Evolutionary conservation across 2,888 invertebrate species (phyloP), one percentile per base, ranked within the genome.

Genomic region (Urechis unicinctus): DNA sequence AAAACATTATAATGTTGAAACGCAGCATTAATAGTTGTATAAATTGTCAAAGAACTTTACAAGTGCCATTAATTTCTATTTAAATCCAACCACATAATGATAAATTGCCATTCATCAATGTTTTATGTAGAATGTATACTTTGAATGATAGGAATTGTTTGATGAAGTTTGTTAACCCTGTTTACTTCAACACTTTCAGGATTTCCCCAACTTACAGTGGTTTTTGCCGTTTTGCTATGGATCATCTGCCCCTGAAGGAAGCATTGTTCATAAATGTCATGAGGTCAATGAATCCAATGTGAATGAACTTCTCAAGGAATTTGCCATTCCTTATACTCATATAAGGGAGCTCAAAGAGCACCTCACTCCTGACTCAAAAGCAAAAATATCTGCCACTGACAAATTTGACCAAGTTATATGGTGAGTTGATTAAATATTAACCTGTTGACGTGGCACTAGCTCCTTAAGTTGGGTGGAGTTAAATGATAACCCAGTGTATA

Each of bases 201-300:
- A 78, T 60, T 78, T 78, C 58, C 68, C 68, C 3, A 55, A 60
- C 3, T 53, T 72, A 29, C 71, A 71, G 3, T 78, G 78, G 78
- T 78, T 78, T 57, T 61, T 78, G 49, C 66, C 67, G 5, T 78
- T 67, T 59, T 73, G 74, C 56, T 77, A 62, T 55, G 77, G 75
- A n/a, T 61, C 57, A 17, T 60, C 62, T 1, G 67, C 73, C 3
- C 74, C 75, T 28, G 68, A 67, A 28, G 71, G 63, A 21, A 61
- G 66, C 25, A 64, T 73, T 58, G 71, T 71, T 2, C 50, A 56
- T 4, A 57, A 62, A 9, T 72, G 72, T 56, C 58, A 62, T n/a
- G 60, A 65, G 17, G 52, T 78, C 4, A 70, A 57, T 1, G 64
- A 26, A 1, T 71, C 73, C 2, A 75, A 69, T 55, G 73, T 75